Evolutionary conservation across 2,888 invertebrate species (phyloP), one percentile per base, ranked within the genome.

Genomic region (Dicranocentrus wangi): DNA sequence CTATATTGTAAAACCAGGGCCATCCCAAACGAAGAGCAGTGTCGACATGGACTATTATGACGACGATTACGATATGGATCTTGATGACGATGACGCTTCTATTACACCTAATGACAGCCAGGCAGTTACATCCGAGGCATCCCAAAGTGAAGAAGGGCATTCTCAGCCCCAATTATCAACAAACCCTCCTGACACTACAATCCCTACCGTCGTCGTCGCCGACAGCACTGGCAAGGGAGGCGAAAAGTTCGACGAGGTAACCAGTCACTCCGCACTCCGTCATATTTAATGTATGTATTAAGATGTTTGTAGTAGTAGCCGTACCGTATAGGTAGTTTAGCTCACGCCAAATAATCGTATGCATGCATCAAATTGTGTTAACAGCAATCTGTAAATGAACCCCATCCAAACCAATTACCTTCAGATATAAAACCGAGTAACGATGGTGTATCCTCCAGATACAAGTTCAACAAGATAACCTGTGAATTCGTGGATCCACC

Each of bases 1-100:
- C 89, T 99, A 99, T 90, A 98, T 98, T 90, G 95, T 99, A 88
- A 91, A 94, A 89, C 94, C 95, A 86, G 95, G 95, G 90, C 94
- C 95, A 13, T 92, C 39, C 5, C 39, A 39, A 13, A 39, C 93
- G 87, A 94, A 95, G 87, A 94, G 94, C 85, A 88, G 93, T 91
- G 90, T 94, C 87, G 98, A 98, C 93, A 95, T 96, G 86, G 98
- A 98, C 89, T 97, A 97, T 90, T 97, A 97, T 90, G 96, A 97
- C 88, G 96, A 96, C 88, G 97, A 97, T 88, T 97, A 97, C 89
- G 96, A 96, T 88, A 91, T 95, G 85, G 91, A 91, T 87, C 92
- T 92, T 85, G 91, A 91, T 84, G 91, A 91, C 85, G 88, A 88
- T 21, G 87, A 87, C 39, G 13, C 51, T 3, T 51, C 51, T 3